Percentiles rank a stretch among this genome's conserved stretches.
phyloP scores from a whole-genome alignment of 2,113 vertebrate species.

The Pedetes capensis region DNA sequence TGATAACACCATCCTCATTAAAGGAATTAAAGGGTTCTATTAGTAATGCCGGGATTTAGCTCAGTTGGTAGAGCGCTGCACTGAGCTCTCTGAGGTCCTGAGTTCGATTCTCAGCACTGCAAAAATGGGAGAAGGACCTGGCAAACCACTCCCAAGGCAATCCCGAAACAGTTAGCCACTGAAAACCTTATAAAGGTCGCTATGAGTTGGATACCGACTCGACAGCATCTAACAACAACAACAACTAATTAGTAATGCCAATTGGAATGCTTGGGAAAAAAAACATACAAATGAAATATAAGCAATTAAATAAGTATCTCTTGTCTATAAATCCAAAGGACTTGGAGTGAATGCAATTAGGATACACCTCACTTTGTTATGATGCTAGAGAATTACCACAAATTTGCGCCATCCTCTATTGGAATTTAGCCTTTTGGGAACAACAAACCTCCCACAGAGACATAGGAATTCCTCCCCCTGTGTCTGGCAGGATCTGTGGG shows the following conservation, averaged over 20 bases:
- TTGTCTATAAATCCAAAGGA: background rate
- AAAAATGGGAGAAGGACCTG: too few species aligned
- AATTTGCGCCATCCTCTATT: background rate
- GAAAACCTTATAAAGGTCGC: too few species aligned
- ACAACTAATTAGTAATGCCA: too few species aligned
- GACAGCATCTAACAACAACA: too few species aligned
- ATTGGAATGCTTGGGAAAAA: background rate
- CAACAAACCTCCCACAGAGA: background rate
- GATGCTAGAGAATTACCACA: background rate
- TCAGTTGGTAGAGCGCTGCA: too few species aligned
- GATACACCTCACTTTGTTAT: background rate
- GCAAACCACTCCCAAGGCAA: too few species aligned
- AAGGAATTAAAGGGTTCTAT: background rate
- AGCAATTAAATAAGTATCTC: background rate
- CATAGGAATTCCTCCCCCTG: background rate
- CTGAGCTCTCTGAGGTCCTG: too few species aligned
- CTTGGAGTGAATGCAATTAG: background rate
- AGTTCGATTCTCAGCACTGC: too few species aligned
- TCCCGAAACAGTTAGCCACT: too few species aligned
- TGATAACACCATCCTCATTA: background rate
- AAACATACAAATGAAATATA: background rate
- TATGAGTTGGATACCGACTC: too few species aligned
- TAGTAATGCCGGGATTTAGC: too few species aligned
- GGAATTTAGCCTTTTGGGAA: background rate
- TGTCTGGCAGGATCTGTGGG: background rate